Evolutionary conservation across 2,888 invertebrate genomes (phyloP).

Genomic region (Dynastes hyllus): DNA sequence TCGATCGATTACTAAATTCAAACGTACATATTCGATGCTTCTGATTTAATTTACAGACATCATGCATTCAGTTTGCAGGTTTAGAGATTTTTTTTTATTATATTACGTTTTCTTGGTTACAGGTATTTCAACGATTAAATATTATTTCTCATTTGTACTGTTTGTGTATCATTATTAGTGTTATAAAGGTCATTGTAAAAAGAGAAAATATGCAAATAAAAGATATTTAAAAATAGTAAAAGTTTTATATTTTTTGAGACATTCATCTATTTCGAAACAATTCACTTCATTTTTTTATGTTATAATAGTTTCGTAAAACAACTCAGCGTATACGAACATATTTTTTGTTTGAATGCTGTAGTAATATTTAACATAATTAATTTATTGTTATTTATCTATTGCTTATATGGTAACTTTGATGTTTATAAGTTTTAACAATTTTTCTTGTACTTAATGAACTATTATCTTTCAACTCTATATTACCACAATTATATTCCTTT

Average conservation of each 20-base stretch:
- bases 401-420: too few species aligned
- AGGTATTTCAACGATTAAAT: slow-evolving; percentile 46
- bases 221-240: slow-evolving; percentile 48
- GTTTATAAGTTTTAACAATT: too few species aligned
- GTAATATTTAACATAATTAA: not conserved
- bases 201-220: slow-evolving; percentile 40
- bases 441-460: too few species aligned
- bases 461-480: too few species aligned
- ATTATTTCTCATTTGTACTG: slow-evolving; percentile 46
- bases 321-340: not conserved
- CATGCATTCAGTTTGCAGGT: slow-evolving; percentile 44
- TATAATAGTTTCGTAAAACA: too few species aligned
- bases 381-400: too few species aligned
- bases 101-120: slow-evolving; percentile 44
- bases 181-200: slow-evolving; percentile 50
- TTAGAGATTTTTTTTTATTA: slow-evolving; percentile 26
- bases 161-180: slow-evolving; percentile 32
- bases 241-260: slow-evolving; percentile 51
- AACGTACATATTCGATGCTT: not conserved
- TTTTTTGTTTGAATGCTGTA: not conserved
- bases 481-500: too few species aligned
- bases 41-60: slow-evolving; percentile 38
- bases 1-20: not conserved
- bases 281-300: slow-evolving; percentile 16
- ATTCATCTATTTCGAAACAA: slow-evolving; percentile 20